Conservation (phyloP, 2,888 invertebrate species). For the Lamellibrachia columna region DNA sequence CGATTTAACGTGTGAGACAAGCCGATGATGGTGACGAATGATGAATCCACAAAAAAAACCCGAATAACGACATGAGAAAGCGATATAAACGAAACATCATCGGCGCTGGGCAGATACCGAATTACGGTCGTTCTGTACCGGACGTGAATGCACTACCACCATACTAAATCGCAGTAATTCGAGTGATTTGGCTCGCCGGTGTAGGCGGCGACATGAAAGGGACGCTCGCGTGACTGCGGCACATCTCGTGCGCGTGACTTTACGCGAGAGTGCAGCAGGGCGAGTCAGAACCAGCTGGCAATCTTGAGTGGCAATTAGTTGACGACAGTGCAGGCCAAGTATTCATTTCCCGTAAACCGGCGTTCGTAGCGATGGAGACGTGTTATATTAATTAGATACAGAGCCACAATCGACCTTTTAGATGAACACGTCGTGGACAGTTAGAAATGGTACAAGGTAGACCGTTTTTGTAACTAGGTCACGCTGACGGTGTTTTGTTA, state of each 20-base stretch:
- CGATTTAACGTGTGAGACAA: neutral
- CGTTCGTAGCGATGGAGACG: neutral
- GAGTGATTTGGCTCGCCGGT: neutral
- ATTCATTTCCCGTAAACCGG: neutral
- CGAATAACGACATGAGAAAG: neutral
- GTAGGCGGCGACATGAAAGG: conserved; percentile 9
- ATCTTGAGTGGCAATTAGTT: conserved; percentile 16
- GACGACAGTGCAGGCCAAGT: neutral
- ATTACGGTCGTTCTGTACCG: neutral
- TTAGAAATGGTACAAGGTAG: neutral
- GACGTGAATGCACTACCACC: neutral
- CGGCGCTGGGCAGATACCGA: neutral
- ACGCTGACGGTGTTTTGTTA: neutral
- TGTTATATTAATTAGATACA: neutral
- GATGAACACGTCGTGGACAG: neutral
- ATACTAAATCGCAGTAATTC: neutral
- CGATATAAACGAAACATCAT: neutral
- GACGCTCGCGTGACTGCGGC: neutral
- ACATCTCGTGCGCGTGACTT: neutral
- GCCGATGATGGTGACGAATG: neutral
- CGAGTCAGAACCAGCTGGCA: conserved; percentile 12
- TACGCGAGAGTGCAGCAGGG: conserved; percentile 10
- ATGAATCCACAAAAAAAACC: neutral
- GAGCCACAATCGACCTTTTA: neutral
- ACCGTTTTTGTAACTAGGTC: neutral